Evolutionary conservation across 2,797 vertebrate genomes (phyloP).

Genomic region (Brotula barbata): DNA sequence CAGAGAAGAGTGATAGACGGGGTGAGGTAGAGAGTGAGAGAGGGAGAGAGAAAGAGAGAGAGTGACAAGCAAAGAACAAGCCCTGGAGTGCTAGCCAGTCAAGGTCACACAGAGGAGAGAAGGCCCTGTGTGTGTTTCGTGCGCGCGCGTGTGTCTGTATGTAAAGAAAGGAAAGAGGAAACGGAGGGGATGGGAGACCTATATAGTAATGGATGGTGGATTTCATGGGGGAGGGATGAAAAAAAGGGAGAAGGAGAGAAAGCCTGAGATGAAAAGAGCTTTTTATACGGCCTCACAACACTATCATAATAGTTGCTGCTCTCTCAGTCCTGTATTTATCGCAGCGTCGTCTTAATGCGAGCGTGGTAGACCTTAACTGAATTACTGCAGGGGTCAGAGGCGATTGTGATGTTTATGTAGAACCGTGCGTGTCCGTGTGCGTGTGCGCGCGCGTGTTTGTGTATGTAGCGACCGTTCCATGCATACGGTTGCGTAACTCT

Average conservation of each 20-base stretch:
- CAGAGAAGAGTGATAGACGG: conserved; percentile 50
- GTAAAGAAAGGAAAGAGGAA: conserved; percentile 27
- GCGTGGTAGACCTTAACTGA: conserved; percentile 24
- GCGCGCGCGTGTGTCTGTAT: conserved; percentile 7
- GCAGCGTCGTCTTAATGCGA: conserved; percentile 31
- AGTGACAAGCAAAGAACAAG: conserved; percentile 67
- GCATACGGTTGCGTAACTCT: conserved; percentile 48
- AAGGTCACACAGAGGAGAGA: conserved; percentile 79
- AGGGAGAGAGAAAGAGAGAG: conserved; percentile 59
- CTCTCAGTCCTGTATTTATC: background rate
- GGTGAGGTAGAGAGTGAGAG: conserved; percentile 59
- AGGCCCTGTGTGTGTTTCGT: conserved; percentile 51
- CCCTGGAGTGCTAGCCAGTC: conserved; percentile 75
- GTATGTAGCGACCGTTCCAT: conserved; percentile 8
- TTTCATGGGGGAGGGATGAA: conserved; percentile 41
- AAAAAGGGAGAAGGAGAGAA: conserved; percentile 27
- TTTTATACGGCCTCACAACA: conserved; percentile 42
- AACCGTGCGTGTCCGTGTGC: conserved; percentile 1
- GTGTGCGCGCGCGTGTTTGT: background rate
- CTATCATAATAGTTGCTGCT: conserved; percentile 21
- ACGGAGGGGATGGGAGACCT: conserved; percentile 49
- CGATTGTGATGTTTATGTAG: conserved; percentile 14
- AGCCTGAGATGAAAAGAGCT: conserved; percentile 47
- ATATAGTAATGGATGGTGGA: conserved; percentile 54
- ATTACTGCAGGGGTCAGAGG: conserved; percentile 1